Conservation (phyloP, 2,113 vertebrate species). For the Nerophis ophidion region DNA sequence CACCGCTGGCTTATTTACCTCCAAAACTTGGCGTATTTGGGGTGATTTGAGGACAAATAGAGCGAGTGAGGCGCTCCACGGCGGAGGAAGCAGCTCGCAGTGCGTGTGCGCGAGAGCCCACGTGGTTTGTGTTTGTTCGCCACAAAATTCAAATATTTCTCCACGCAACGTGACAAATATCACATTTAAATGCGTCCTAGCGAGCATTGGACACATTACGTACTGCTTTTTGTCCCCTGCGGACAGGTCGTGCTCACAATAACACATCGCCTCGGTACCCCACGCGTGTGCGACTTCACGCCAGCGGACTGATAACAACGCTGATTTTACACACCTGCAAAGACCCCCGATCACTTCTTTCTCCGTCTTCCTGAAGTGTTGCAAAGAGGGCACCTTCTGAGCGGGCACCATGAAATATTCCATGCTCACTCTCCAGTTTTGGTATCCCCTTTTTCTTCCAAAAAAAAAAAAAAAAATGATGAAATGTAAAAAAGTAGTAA, state of each 20-base stretch:
- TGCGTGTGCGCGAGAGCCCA: constrained; percentile 70
- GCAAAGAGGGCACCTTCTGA: constrained; percentile 93
- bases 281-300: constrained; percentile 2
- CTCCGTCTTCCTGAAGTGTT: constrained; percentile 96
- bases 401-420: constrained; percentile 97
- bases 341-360: constrained; percentile 96
- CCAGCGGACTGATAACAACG: constrained; percentile 28
- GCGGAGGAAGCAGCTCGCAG: constrained; percentile 69
- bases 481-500: constrained; percentile 25
- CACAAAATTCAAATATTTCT: constrained; percentile 73
- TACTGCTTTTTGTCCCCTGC: constrained; percentile 15
- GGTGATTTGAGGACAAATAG: constrained; percentile 39
- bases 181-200: neutral
- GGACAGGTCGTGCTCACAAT: constrained; percentile 66
- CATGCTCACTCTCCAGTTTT: constrained; percentile 79
- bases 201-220: neutral
- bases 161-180: constrained; percentile 54
- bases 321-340: constrained; percentile 83
- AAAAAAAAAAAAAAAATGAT: constrained; percentile 14
- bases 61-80: constrained; percentile 36
- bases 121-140: constrained; percentile 89
- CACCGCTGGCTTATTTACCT: neutral
- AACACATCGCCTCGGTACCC: constrained; percentile 57
- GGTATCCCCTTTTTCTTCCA: constrained; percentile 11
- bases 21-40: neutral